Evolutionary conservation across 2,888 invertebrate genomes (phyloP).

Genomic region (Chrysina gloriosa): DNA sequence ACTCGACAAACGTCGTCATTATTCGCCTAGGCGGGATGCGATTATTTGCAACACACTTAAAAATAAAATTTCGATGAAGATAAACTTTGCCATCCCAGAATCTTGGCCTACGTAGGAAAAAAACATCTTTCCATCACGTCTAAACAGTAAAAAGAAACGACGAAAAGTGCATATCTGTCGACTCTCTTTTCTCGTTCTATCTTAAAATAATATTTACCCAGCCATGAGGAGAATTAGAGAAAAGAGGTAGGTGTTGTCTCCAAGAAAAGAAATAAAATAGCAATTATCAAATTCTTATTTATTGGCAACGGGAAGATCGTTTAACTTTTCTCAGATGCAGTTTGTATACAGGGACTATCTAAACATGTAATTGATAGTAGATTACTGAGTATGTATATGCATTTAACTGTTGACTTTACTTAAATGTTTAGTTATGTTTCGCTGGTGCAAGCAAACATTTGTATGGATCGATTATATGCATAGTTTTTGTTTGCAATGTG

Average conservation of each 20-base stretch:
- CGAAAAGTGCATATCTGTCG: background rate
- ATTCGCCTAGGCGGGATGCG: slow-evolving; percentile 12
- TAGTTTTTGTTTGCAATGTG: too few species aligned
- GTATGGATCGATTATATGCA: too few species aligned
- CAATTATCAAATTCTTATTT: slow-evolving; percentile 52
- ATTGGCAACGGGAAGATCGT: slow-evolving; percentile 49
- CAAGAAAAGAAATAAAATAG: slow-evolving; percentile 31
- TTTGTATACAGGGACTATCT: slow-evolving; percentile 3
- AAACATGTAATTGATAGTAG: too few species aligned
- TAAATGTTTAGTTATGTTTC: too few species aligned
- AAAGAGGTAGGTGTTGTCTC: slow-evolving; percentile 37
- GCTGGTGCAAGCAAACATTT: too few species aligned
- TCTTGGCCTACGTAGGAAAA: slow-evolving; percentile 24
- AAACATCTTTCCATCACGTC: slow-evolving; percentile 10
- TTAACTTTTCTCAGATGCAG: slow-evolving; percentile 38
- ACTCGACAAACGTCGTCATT: slow-evolving; percentile 8
- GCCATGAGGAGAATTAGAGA: slow-evolving; percentile 25
- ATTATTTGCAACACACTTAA: slow-evolving; percentile 32
- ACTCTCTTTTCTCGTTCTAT: slow-evolving; percentile 13
- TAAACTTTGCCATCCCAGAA: slow-evolving; percentile 26
- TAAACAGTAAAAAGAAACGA: slow-evolving; percentile 4
- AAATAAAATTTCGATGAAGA: slow-evolving; percentile 31
- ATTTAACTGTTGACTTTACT: too few species aligned
- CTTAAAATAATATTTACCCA: slow-evolving; percentile 40
- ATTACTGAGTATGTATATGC: too few species aligned